Evolutionary conservation across 1,140 invertebrate genomes (phyloP), one percentile per base, ranked within the genome.

Genomic region (Medauroidea extradentata): DNA sequence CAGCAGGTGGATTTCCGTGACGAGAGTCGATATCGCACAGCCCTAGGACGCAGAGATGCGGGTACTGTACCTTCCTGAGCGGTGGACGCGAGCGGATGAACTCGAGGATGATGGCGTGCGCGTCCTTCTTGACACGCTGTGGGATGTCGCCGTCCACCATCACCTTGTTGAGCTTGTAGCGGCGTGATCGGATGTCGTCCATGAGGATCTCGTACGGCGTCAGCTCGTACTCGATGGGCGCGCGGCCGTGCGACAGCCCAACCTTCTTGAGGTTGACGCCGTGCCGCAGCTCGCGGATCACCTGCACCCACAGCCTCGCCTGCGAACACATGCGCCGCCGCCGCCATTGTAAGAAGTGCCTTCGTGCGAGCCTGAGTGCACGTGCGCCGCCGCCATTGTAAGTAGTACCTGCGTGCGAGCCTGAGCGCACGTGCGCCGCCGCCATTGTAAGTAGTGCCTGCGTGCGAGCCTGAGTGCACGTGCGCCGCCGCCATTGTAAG

Each of bases 201-300:
- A 98, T 94, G 13, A 98, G 80, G 69, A 96, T 96, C 79, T 98
- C 95, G 73, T 96, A 97, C 7, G 95, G 95, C n/a, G 95, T 98
- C 61, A 97, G 74, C 75, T 96, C 93, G 75, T 90, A 98, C 75
- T 97, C 94, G 56, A 90, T 83, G 43, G 85, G 80, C 39, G 83
- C 83, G 13, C 62, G 57, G 25, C 43, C 19, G 44, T 34, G 64
- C 83, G 76, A 67, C 80, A 82, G 72, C 84, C 85, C 81, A 2
- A 95, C 90, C 74, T 96, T 96, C 77, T 96, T 97, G 69, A 98
- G 78, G 74, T 94, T 89, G 0, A 98, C 93, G 11, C 95, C 93
- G 71, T 81, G 77, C 11, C 87, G 71, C 16, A 93, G 76, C 71
- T 97, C 91, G 46, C 87, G 82, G 68, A 98, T 95, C 14, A 97